Percentiles rank a stretch among this genome's conserved stretches.
phyloP scores from a whole-genome alignment of 92 coral and sea anemone species.

The Palythoa grandiflora region DNA sequence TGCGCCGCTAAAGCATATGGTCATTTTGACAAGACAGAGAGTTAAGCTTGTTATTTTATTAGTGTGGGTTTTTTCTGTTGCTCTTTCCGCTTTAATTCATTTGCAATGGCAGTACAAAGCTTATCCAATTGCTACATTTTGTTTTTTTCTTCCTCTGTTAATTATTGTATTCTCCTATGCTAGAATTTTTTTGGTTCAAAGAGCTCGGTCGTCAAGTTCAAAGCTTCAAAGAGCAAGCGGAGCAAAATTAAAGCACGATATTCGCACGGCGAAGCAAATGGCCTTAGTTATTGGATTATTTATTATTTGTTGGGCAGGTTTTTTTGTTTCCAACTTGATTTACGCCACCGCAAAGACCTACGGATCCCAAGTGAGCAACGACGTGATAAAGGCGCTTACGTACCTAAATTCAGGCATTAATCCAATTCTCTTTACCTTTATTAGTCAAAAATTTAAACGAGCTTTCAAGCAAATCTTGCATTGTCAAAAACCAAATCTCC shows the following conservation, averaged over 20 bases:
- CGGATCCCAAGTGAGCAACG: slow-evolving; percentile 56
- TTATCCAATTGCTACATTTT: slow-evolving; percentile 76
- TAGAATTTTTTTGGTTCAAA: slow-evolving; percentile 81
- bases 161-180: slow-evolving; percentile 87
- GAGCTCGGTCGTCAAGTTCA: slow-evolving; percentile 64
- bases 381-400: slow-evolving; percentile 89
- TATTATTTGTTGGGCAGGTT: slow-evolving; percentile 91
- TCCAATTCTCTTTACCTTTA: slow-evolving; percentile 87
- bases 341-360: slow-evolving; percentile 62
- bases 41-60: slow-evolving; percentile 78
- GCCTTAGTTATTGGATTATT: slow-evolving; percentile 87
- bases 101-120: slow-evolving; percentile 79
- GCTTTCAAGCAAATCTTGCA: slow-evolving; percentile 82
- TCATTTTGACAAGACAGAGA: slow-evolving; percentile 79
- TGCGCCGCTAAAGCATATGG: slow-evolving; percentile 89
- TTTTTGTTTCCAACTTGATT: slow-evolving; percentile 82
- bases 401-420: slow-evolving; percentile 93
- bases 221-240: slow-evolving; percentile 72
- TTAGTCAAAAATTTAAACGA: slow-evolving; percentile 89
- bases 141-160: slow-evolving; percentile 85
- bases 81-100: slow-evolving; percentile 73
- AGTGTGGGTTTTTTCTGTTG: slow-evolving; percentile 87
- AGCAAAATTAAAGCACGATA: slow-evolving; percentile 84
- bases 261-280: slow-evolving; percentile 96
- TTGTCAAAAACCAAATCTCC: slow-evolving; percentile 73